Percentiles rank a stretch among this genome's conserved stretches.
Evolutionary conservation across 2,113 vertebrate species (phyloP).

Genomic region (Xyrauchen texanus): DNA sequence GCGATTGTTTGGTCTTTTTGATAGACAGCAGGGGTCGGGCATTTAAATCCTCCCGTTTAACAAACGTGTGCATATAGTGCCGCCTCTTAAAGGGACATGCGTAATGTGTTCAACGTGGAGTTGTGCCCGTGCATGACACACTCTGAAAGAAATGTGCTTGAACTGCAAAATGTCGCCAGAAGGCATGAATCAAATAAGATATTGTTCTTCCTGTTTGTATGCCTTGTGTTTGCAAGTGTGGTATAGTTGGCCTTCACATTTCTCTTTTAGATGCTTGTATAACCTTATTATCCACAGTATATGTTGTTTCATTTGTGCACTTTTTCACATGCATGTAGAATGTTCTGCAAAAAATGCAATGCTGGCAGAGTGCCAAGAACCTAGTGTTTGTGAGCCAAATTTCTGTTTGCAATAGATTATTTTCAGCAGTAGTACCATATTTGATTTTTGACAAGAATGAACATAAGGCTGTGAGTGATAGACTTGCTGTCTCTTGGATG

Average conservation of each 20-base stretch:
- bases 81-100: conserved; percentile 56
- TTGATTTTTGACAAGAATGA: too few relatives aligned
- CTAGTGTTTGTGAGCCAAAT: too few relatives aligned
- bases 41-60: conserved; percentile 82
- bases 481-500: too few relatives aligned
- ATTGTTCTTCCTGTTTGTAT: background rate
- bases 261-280: background rate
- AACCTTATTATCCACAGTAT: too few relatives aligned
- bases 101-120: background rate
- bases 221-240: background rate
- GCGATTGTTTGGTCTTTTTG: conserved; percentile 70
- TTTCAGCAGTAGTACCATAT: too few relatives aligned
- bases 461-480: too few relatives aligned
- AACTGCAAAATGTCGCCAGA: background rate
- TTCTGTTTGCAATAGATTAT: too few relatives aligned
- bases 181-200: background rate
- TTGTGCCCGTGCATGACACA: background rate
- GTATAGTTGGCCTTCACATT: background rate
- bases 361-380: too few relatives aligned
- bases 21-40: conserved; percentile 78
- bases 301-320: too few relatives aligned
- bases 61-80: conserved; percentile 69
- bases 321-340: too few relatives aligned
- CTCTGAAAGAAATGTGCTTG: background rate
- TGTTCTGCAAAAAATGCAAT: too few relatives aligned